Base-by-base conservation (phyloP, 2,888 invertebrate species). In the Lapara coniferarum region DNA sequence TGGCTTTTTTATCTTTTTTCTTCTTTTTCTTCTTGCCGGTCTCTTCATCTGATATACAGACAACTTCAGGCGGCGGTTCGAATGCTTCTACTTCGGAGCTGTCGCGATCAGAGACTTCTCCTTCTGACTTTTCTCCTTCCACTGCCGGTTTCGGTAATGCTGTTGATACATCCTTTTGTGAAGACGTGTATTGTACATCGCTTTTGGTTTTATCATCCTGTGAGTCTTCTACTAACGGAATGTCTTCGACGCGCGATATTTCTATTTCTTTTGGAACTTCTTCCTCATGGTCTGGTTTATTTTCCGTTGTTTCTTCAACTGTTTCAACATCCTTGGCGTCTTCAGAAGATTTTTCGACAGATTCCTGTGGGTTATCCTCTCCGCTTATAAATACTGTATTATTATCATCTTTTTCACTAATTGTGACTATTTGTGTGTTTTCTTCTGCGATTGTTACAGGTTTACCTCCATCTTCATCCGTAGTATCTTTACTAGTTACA, bases 31-130 rank as follows among this genome's bases (percentile, higher is more conserved):
- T 77, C 5, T 73, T 80, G 4, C 73, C 71, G 0, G 66, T 73
- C 55, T 93, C 92, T 2, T 93, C 93, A 56, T 93, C 94, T 0
- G 93, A 93, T 72, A 95, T 95, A 30, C 93, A 93, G 4, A 95
- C 90, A 0, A 95, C 91, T 85, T 95, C 95, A 0, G 92, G 87
- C 72, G 85, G 79, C 0, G 88, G 55, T 5, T 90, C 89, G 0
- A 85, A 73, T 0, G 85, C 86, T 81, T 89, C 90, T 0, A 90
- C 79, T 79, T 89, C 90, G 16, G 91, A 89, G 73, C 88, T 92
- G 59, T 84, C 86, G 69, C 81, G 78, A 25, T 88, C 89, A 4
- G 86, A 81, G 44, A 91, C 52, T 75, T 91, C 91, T 7, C 91
- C 91, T 68, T 91, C 92, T 0, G 94, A 89, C 25, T 86, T 66